Base-by-base conservation (phyloP, 2,797 vertebrate genomes). In the Dermochelys coriacea region DNA sequence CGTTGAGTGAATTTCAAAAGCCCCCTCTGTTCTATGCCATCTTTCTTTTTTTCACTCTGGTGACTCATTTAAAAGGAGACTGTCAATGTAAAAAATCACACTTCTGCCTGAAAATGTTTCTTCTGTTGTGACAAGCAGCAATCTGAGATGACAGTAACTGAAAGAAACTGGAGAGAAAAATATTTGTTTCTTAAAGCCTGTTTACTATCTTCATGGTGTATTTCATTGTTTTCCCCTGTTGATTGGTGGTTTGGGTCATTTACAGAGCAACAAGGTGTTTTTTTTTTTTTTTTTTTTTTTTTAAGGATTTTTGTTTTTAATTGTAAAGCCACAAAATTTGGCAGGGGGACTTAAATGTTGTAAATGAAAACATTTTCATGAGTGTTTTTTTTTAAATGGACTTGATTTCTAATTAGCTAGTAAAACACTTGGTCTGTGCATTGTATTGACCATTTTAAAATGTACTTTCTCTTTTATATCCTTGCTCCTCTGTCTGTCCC, bases 251-350 rank as follows among this genome's bases (percentile, higher is more conserved):
- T 88, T 88, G 27, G 52, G 0, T 80, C 4, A 52, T 90, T 41
- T 7, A 11, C 27, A 16, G 0, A 57, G 29, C 10, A 87, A 18
- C 7, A 59, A 1, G 5, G 41, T 85, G 12, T 21, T 52, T 0
- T 3, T 57, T 2, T 79, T 68, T 52, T 0, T 3, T 57, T 2
- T 79, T 68, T 8, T 55, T 0, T 3, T 52, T 2, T 79, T 68
- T n/a, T 19, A 21, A 88, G 45, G 0, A 25, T 89, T 87, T 47
- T 71, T 5, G 29, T 0, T 77, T 89, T 83, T 77, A 31, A 77
- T 4, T 51, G 3, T 6, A 85, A 91, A 59, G 0, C 2, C 19
- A 84, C 3, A 12, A 87, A 78, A 54, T 78, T 34, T 47, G 75
- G n/a, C 1, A 59, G 0, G 3, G 5, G 77, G 12, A 77, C 88